Percentiles rank a stretch among this genome's conserved stretches.
These are phyloP conservation scores for Chrysotoxum bicinctum DNA, from an alignment of 2,888 invertebrate genomes.

Conservation along the genomic window DNA sequence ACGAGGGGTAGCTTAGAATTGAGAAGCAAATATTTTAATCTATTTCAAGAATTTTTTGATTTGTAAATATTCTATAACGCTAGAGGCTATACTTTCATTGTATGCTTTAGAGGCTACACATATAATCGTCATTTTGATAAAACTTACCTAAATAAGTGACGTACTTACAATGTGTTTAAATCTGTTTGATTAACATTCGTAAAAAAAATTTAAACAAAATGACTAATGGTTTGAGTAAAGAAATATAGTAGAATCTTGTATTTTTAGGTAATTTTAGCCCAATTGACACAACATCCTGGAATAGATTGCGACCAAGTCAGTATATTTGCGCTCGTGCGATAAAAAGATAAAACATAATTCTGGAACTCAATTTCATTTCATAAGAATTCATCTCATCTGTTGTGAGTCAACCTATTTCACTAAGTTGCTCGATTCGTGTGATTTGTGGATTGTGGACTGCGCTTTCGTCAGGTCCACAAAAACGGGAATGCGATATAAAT, in stretches of 20 bases:
- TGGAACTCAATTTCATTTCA: not conserved
- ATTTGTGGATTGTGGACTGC: too few species aligned
- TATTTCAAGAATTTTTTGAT: slow-evolving; percentile 39
- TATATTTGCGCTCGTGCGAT: not conserved
- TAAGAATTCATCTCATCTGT: not conserved
- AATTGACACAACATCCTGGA: not conserved
- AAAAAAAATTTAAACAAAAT: not conserved
- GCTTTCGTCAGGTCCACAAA: too few species aligned
- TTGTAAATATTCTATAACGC: slow-evolving; percentile 34
- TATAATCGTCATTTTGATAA: not conserved
- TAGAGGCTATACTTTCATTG: not conserved
- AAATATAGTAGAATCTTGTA: not conserved
- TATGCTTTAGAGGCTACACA: not conserved
- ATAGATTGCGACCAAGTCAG: not conserved
- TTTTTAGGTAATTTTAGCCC: not conserved
- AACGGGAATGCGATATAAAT: too few species aligned
- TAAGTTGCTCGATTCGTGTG: too few species aligned
- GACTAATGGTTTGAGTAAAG: slow-evolving; percentile 5
- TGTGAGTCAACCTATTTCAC: too few species aligned
- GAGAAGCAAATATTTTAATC: slow-evolving; percentile 54
- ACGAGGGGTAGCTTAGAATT: slow-evolving; percentile 47
- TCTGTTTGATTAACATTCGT: not conserved
- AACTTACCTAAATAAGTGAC: slow-evolving; percentile 3
- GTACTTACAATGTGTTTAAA: slow-evolving; percentile 4
- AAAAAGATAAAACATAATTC: not conserved